Conservation (phyloP, 2,888 invertebrate genomes). For the Patella depressa region DNA sequence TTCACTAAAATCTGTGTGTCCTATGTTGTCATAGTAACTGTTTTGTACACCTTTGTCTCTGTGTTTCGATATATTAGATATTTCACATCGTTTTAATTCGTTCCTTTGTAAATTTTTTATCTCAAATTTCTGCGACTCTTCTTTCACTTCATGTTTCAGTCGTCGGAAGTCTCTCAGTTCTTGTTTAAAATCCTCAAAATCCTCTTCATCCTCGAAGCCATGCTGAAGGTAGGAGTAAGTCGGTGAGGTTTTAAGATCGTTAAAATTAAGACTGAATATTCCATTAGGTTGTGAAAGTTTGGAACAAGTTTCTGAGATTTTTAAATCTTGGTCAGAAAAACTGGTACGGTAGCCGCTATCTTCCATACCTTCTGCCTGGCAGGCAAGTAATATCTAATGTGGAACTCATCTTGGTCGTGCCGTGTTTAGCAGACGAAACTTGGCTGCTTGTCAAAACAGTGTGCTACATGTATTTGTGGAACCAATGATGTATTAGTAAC, state of each 20-base stretch:
- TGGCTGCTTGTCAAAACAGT: neutral
- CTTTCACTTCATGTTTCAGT: slow-evolving; percentile 30
- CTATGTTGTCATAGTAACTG: neutral
- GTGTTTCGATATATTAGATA: slow-evolving; percentile 1
- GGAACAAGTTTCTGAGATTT: slow-evolving; percentile 1
- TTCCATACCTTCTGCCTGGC: slow-evolving; percentile 35
- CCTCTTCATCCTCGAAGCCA: slow-evolving; percentile 58
- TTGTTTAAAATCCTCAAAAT: slow-evolving; percentile 64
- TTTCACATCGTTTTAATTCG: slow-evolving; percentile 33
- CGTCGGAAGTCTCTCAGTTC: slow-evolving; percentile 51
- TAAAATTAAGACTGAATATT: slow-evolving; percentile 43
- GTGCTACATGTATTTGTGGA: neutral
- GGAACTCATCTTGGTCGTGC: slow-evolving; percentile 20
- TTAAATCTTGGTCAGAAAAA: slow-evolving; percentile 26
- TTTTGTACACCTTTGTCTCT: neutral
- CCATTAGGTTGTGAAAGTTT: slow-evolving; percentile 18
- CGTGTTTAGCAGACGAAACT: neutral
- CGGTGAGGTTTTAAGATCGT: slow-evolving; percentile 44
- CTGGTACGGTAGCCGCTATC: slow-evolving; percentile 40
- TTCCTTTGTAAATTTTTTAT: slow-evolving; percentile 21
- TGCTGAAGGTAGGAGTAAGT: slow-evolving; percentile 49
- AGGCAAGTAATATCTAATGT: slow-evolving; percentile 15
- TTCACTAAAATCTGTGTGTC: neutral
- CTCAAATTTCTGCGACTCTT: slow-evolving; percentile 1
- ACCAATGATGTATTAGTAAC: too few species aligned